Conservation (phyloP, 2,888 invertebrate species). For the Hirtodrosophila cameraria region DNA sequence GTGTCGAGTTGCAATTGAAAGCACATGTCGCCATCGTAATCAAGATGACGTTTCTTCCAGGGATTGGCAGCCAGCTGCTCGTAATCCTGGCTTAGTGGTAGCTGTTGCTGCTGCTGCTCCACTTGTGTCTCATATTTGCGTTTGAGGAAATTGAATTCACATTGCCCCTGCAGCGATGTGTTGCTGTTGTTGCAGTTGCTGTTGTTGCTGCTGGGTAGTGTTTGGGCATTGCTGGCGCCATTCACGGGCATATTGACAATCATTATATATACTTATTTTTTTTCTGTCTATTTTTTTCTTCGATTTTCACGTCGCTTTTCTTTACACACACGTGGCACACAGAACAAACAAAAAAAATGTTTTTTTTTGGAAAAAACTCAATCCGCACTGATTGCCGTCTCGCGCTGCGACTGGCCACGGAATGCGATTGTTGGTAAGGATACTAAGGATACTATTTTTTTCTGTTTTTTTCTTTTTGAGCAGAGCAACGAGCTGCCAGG, state of each 20-base stretch:
- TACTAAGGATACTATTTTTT: no score
- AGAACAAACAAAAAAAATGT: constrained; percentile 43
- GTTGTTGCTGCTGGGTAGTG: constrained; percentile 31
- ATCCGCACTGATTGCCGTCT: constrained; percentile 61
- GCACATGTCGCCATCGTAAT: constrained; percentile 64
- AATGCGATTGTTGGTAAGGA: constrained; percentile 43
- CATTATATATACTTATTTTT: constrained; percentile 47
- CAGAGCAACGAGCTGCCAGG: constrained; percentile 16
- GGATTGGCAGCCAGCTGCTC: constrained; percentile 58
- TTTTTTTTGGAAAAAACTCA: no score
- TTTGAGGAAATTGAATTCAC: constrained; percentile 81
- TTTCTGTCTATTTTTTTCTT: constrained; percentile 1
- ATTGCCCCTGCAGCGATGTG: constrained; percentile 53
- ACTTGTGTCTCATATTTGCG: constrained; percentile 72
- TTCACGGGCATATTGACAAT: constrained; percentile 78
- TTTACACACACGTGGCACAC: constrained; percentile 42
- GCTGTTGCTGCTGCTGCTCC: constrained; percentile 30
- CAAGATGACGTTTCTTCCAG: constrained; percentile 79
- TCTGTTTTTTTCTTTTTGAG: no score
- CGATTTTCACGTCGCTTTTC: constrained; percentile 14
- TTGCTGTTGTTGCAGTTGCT: constrained; percentile 47
- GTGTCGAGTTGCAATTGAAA: constrained; percentile 64
- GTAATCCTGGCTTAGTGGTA: constrained; percentile 52
- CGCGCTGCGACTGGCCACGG: constrained; percentile 70
- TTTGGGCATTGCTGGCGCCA: constrained; percentile 40